Evolutionary conservation across 2,797 vertebrate species (phyloP).

Genomic region (Mormyrops boulengeri): DNA sequence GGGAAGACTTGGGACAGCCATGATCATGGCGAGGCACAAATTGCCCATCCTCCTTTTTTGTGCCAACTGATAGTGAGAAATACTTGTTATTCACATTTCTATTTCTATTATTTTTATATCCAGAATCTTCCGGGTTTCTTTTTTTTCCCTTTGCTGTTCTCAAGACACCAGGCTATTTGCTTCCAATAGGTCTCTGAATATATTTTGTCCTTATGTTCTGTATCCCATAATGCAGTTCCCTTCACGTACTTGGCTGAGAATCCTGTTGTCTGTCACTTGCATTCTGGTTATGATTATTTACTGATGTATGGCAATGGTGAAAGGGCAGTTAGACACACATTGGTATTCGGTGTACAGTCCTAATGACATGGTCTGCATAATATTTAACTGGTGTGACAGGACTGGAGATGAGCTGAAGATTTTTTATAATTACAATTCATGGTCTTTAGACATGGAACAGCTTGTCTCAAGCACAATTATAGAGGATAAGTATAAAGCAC

Average conservation of each 20-base stretch:
- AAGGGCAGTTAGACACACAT: slow-evolving; percentile 5
- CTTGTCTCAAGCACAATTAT: slow-evolving; percentile 13
- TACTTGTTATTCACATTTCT: not conserved
- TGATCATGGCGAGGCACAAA: not conserved
- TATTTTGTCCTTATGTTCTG: not conserved
- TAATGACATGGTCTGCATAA: slow-evolving; percentile 9
- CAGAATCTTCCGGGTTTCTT: not conserved
- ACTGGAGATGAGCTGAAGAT: slow-evolving; percentile 12
- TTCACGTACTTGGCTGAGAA: not conserved
- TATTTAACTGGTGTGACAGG: slow-evolving; percentile 18
- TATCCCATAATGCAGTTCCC: not conserved
- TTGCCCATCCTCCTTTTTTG: not conserved
- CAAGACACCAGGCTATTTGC: not conserved
- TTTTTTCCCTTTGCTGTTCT: not conserved
- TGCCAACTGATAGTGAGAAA: not conserved
- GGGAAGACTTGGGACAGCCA: not conserved
- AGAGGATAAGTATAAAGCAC: not conserved
- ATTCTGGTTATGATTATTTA: not conserved
- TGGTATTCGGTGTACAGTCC: slow-evolving; percentile 1
- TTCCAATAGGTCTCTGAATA: not conserved
- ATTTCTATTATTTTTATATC: not conserved
- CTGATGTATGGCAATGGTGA: not conserved
- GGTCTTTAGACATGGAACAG: slow-evolving; percentile 19
- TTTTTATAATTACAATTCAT: slow-evolving; percentile 18
- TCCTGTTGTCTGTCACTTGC: not conserved